Evolutionary conservation across 2,888 invertebrate genomes (phyloP), one percentile per base, ranked within the genome.

Genomic region (Drosophila ustulata): DNA sequence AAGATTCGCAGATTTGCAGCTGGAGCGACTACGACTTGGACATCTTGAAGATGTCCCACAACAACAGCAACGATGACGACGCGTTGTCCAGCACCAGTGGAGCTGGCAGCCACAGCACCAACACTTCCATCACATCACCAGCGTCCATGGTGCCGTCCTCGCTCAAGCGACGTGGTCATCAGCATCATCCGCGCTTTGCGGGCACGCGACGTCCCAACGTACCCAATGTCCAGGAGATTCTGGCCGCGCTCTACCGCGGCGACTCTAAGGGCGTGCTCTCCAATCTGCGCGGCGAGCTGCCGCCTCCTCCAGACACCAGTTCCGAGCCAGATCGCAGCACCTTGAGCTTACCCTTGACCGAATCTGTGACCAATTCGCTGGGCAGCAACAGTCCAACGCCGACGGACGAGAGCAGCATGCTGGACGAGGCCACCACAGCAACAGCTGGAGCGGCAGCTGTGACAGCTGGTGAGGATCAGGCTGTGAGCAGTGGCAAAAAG

Each of bases 181-280:
- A 95, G 93, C 95, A 95, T 93, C 96, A 96, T 93, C 95, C 95
- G 91, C 94, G 95, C 75, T 94, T 95, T 90, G 92, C 94, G 90
- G 94, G 94, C 81, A 93, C 93, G 82, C 93, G 94, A 71, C 92
- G 92, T 65, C 94, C 94, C 90, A 91, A 91, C 81, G 93, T 94
- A 88, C 93, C 94, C 88, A 91, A 91, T 65, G 92, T 92, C 9
- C 91, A 91, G 59, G 92, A 93, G 73, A 92, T 93, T 23, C 80
- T 93, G 37, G 92, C 91, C n/a, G 92, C 92, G 3, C 86, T 92
- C 18, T 91, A 92, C 67, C 90, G 92, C 28, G 91, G 90, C 66
- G 92, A 92, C 69, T 89, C 91, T 57, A 89, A 90, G 66, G 88
- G 90, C 39, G 88, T 88, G 13, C 78, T 92, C 26, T 90, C 89